Percentiles rank a stretch among this genome's conserved stretches.
Conservation (phyloP, 2,113 vertebrate genomes). For the Carassius carassius region DNA sequence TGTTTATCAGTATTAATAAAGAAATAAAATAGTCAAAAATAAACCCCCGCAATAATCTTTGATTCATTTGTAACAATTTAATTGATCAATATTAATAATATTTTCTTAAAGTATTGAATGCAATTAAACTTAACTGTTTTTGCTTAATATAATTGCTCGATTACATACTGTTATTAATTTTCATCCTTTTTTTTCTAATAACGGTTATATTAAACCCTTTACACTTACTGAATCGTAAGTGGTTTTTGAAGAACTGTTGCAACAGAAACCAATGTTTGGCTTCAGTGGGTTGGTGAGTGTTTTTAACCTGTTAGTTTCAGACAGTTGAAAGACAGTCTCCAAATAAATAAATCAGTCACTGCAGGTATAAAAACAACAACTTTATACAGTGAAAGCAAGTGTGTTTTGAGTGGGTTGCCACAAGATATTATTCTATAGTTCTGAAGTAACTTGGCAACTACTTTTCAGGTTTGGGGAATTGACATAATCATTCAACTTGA, state of each 20-base stretch:
- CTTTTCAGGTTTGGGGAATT: not conserved
- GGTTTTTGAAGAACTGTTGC: not conserved
- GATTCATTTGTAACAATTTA: not conserved
- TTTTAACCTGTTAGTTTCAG: not conserved
- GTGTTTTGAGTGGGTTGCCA: not conserved
- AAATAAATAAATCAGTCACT: not conserved
- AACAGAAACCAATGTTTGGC: not conserved
- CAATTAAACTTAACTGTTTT: too few relatives aligned
- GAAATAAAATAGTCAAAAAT: not conserved
- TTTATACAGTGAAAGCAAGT: not conserved
- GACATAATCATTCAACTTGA: conserved; percentile 17
- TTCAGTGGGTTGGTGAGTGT: not conserved
- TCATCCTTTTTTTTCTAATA: too few relatives aligned
- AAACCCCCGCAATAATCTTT: not conserved
- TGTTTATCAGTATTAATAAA: not conserved
- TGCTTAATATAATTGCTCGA: too few relatives aligned
- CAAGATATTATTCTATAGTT: too few relatives aligned
- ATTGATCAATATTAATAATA: not conserved
- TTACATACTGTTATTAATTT: too few relatives aligned
- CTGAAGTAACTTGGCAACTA: not conserved
- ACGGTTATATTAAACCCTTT: too few relatives aligned
- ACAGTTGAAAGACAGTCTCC: conserved; percentile 22
- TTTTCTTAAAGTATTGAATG: too few relatives aligned
- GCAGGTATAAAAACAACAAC: not conserved
- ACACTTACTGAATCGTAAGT: not conserved